Evolutionary conservation across 2,113 vertebrate species (phyloP).

Genomic region (Grus americana): DNA sequence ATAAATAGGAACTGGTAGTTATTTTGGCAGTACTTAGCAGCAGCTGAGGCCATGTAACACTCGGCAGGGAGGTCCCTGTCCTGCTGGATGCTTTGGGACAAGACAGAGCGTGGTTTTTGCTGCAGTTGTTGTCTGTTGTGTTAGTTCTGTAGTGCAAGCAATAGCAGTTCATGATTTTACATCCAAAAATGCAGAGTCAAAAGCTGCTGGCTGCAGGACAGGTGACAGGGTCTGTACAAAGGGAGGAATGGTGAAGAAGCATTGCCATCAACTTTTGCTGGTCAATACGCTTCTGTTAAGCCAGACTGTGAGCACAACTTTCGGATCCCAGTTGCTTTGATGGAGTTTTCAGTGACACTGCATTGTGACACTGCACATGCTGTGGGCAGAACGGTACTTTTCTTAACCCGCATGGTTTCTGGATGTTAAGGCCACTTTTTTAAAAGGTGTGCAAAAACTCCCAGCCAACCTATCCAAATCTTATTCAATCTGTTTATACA

Average conservation of each 20-base stretch:
- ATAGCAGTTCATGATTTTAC: background rate
- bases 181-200: background rate
- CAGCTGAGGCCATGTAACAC: background rate
- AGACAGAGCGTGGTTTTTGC: background rate
- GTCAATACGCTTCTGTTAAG: background rate
- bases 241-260: background rate
- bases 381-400: background rate
- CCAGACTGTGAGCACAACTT: background rate
- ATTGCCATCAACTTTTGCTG: background rate
- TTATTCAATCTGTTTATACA: background rate
- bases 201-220: background rate
- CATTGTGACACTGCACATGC: accelerated
- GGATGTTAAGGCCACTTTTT: background rate
- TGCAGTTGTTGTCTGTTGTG: background rate
- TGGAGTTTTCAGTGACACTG: background rate
- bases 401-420: background rate
- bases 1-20: background rate
- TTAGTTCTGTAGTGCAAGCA: background rate
- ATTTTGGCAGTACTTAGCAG: background rate
- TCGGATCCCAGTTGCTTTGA: background rate
- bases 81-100: background rate
- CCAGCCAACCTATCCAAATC: background rate
- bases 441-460: background rate
- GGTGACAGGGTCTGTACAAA: background rate
- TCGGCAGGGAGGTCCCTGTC: background rate